These are phyloP conservation scores for Lophotis ruficrista DNA, from an alignment of 2,113 vertebrate species.

Conservation along the genomic window DNA sequence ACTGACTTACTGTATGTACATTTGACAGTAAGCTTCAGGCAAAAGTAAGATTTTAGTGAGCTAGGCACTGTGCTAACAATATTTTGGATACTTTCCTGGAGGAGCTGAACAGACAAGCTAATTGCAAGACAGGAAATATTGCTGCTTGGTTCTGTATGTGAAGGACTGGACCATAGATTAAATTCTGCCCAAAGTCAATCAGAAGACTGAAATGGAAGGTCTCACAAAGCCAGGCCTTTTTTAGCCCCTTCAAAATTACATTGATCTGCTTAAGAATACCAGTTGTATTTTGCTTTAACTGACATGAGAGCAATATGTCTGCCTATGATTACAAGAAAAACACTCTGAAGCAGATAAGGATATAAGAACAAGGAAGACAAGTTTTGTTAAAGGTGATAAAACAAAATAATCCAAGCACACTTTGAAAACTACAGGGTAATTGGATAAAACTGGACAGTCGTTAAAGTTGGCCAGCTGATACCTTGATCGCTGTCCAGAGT, in stretches of 20 bases:
- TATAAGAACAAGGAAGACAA: background rate
- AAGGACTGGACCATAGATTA: background rate
- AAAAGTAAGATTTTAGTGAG: background rate
- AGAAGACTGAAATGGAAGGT: background rate
- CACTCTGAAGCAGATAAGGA: background rate
- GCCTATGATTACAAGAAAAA: background rate
- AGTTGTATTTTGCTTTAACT: background rate
- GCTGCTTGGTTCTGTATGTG: background rate
- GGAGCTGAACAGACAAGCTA: background rate
- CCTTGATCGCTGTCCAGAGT: background rate
- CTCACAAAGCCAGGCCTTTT: background rate
- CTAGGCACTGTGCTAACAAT: background rate
- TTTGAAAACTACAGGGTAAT: background rate
- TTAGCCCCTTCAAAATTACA: background rate
- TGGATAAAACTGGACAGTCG: background rate
- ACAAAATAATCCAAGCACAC: background rate
- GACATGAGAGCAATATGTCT: background rate
- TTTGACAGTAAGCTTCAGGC: background rate
- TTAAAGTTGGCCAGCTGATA: background rate
- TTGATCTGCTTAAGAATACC: background rate
- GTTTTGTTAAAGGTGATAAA: background rate
- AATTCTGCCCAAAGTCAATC: background rate
- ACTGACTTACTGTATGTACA: background rate
- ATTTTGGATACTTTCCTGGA: background rate
- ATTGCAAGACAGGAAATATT: background rate